Base-by-base conservation (phyloP, 2,888 invertebrate genomes). In the Megastigmus dorsalis region DNA sequence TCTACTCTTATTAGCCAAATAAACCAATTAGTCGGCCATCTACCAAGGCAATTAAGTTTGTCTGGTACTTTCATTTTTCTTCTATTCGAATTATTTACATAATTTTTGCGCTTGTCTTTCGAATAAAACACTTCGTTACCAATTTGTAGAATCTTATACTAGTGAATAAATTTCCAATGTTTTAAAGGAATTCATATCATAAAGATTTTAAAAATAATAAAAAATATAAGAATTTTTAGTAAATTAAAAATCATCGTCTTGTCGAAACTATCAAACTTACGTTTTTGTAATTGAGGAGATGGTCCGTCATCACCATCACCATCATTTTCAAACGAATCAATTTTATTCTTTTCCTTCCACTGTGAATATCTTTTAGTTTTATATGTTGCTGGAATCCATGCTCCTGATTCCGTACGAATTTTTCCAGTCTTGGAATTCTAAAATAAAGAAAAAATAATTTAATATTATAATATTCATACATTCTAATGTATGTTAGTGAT, bases 371-470 rank as follows among this genome's bases (percentile, higher is more conserved):
- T 91, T 63, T 97, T 95, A 75, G 96, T 95, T 89, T 98, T 98
- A 89, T 95, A 99, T 0, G 95, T 94, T 0, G 98, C 96, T 0
- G 98, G 94, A 81, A 99, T 97, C 93, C 96, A 96, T 0, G 92
- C 93, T 18, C 98, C 99, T 75, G 97, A 97, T 89, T 99, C 99
- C 0, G 98, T 98, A 82, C 94, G 93, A 79, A 99, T 97, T 89
- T 95, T 96, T 67, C 93, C 94, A 23, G 89, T 88, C 79, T 92
- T 92, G 1, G 88, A 83, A 79, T 91, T 89, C 90, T 91, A 84
- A 77, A 79, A 79, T 41, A 10, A 41, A 28, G 28, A 60, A 52
- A 45, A 45, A 69, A 28, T 59, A 26, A n/a, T n/a, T 54, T 33
- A 52, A 52, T 52, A 74, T 36, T 15, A 62, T 20, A 68, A n/a